Percentiles rank a stretch among this genome's conserved stretches.
Evolutionary conservation across 1,140 invertebrate genomes (phyloP).

Genomic region (Bombus haemorrhoidalis): DNA sequence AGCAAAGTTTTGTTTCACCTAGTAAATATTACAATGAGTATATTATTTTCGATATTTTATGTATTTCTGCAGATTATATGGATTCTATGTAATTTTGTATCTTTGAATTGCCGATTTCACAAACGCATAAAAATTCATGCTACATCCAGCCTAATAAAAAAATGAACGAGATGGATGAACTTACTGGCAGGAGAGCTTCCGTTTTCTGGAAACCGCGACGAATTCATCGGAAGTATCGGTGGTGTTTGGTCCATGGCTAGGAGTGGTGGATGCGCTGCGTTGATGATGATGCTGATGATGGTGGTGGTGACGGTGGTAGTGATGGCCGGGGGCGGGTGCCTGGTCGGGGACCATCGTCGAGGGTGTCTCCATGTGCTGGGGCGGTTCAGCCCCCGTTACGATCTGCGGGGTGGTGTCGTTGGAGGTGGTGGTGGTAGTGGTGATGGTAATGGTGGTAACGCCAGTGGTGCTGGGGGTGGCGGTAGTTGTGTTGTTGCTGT

Average conservation of each 20-base stretch:
- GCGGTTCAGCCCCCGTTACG: slow-evolving; percentile 66
- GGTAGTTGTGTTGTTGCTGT: slow-evolving; percentile 46
- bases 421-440: slow-evolving; percentile 47
- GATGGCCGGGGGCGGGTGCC: slow-evolving; percentile 68
- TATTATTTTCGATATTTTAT: background rate
- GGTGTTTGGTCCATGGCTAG: slow-evolving; percentile 56
- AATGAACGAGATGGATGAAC: slow-evolving; percentile 41
- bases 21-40: too few relatives aligned
- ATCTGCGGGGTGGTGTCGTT: slow-evolving; percentile 55
- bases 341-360: slow-evolving; percentile 73
- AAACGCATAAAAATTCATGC: too few relatives aligned
- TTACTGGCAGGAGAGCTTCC: slow-evolving; percentile 78
- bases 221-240: slow-evolving; percentile 67
- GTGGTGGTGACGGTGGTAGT: slow-evolving; percentile 69
- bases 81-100: too few relatives aligned
- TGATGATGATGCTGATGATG: slow-evolving; percentile 74
- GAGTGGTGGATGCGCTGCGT: slow-evolving; percentile 59
- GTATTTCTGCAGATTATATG: too few relatives aligned
- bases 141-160: background rate
- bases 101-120: too few relatives aligned
- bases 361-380: slow-evolving; percentile 72
- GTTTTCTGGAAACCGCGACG: slow-evolving; percentile 67
- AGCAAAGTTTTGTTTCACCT: background rate
- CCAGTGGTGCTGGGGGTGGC: slow-evolving; percentile 35
- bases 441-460: slow-evolving; percentile 43